Percentiles rank a stretch among this genome's conserved stretches.
phyloP scores from a whole-genome alignment of 1,140 invertebrate genomes.

The Drosophila seguyi region DNA sequence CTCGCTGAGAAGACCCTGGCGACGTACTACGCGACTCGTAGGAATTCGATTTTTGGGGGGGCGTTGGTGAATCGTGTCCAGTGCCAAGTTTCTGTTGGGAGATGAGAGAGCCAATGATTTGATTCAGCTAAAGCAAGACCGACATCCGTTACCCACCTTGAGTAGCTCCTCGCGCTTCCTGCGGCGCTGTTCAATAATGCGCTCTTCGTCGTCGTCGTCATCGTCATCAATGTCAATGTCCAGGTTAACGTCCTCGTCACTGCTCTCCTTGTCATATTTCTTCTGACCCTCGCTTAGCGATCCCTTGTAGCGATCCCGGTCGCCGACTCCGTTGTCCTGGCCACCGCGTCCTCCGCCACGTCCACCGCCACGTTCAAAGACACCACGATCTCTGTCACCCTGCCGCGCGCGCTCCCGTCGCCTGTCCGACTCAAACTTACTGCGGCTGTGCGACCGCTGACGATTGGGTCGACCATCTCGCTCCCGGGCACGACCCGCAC shows the following conservation, averaged over 20 bases:
- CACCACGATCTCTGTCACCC: slow-evolving; percentile 61
- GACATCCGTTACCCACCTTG: slow-evolving; percentile 87
- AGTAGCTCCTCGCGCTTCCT: slow-evolving; percentile 95
- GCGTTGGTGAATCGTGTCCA: slow-evolving; percentile 51
- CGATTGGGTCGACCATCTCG: slow-evolving; percentile 71
- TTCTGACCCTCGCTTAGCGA: slow-evolving; percentile 94
- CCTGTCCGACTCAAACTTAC: slow-evolving; percentile 81
- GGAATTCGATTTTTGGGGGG: slow-evolving; percentile 65
- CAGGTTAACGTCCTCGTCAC: slow-evolving; percentile 87
- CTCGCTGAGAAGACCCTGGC: slow-evolving; percentile 41
- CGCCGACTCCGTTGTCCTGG: slow-evolving; percentile 68
- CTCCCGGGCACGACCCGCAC: slow-evolving; percentile 53
- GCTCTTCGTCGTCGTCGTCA: slow-evolving; percentile 97
- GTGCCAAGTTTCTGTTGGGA: slow-evolving; percentile 62
- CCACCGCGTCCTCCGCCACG: slow-evolving; percentile 76
- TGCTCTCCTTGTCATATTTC: slow-evolving; percentile 87
- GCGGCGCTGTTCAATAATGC: slow-evolving; percentile 95
- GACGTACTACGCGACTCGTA: slow-evolving; percentile 67
- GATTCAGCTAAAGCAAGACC: not conserved
- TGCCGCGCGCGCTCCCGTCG: slow-evolving; percentile 67
- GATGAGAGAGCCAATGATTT: not conserved
- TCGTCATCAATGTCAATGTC: slow-evolving; percentile 93
- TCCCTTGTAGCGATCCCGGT: slow-evolving; percentile 86
- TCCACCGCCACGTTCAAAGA: slow-evolving; percentile 47
- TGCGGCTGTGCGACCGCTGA: slow-evolving; percentile 78